phyloP scores from a whole-genome alignment of 1,140 invertebrate genomes.

The Bradynema listronoti region DNA sequence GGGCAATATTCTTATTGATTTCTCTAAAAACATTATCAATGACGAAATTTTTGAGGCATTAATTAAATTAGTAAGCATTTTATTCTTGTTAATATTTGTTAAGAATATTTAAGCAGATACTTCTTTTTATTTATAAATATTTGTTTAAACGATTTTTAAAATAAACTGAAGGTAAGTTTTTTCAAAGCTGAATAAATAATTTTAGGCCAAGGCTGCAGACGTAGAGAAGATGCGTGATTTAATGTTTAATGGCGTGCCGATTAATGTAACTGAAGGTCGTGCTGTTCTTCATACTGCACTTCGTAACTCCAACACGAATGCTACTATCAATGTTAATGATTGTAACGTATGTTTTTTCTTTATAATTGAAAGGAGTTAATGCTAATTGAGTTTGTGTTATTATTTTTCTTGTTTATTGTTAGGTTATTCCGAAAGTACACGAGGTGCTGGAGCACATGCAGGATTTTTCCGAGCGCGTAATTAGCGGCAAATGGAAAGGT shows the following conservation, averaged over 20 bases:
- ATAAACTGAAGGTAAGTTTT: conserved; percentile 16
- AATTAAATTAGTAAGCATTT: conserved; percentile 68
- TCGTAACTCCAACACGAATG: conserved; percentile 74
- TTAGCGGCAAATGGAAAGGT: conserved; percentile 71
- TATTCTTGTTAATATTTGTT: conserved; percentile 15
- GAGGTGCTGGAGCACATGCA: conserved; percentile 88
- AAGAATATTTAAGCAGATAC: neutral
- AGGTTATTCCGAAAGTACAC: conserved; percentile 83
- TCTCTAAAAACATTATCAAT: conserved; percentile 88
- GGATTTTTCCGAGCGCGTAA: conserved; percentile 72
- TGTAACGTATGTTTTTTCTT: conserved; percentile 67
- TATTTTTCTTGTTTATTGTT: too few species aligned
- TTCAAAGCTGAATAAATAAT: conserved; percentile 18
- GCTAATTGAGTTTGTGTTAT: conserved; percentile 27
- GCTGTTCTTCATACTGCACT: conserved; percentile 90
- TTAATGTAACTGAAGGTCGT: conserved; percentile 94
- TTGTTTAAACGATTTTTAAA: conserved; percentile 3
- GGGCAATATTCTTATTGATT: conserved; percentile 72
- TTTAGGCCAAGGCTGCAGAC: conserved; percentile 71
- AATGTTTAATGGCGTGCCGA: conserved; percentile 89
- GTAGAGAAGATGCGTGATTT: conserved; percentile 77
- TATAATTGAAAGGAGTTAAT: neutral
- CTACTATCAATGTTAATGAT: conserved; percentile 75
- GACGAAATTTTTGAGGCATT: conserved; percentile 70
- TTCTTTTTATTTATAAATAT: neutral